These are phyloP conservation scores for Phataginus tricuspis DNA, from an alignment of 2,797 vertebrate species.

Conservation along the genomic window DNA sequence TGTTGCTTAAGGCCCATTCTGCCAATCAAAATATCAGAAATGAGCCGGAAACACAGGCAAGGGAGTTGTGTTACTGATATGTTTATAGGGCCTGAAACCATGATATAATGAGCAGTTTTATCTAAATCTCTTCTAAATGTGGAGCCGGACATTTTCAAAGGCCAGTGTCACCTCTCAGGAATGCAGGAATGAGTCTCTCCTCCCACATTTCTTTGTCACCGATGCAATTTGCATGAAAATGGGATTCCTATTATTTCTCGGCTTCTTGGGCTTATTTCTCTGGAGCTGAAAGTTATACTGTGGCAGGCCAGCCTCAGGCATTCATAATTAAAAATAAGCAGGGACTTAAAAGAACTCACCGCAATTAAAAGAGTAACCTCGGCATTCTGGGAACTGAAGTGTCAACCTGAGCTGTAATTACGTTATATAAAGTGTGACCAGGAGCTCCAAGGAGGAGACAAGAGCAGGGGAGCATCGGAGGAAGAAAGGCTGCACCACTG, in stretches of 20 bases:
- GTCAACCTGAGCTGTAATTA: conserved; percentile 65
- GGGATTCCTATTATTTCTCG: conserved; percentile 38
- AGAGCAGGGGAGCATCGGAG: neutral
- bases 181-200: conserved; percentile 14
- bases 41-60: conserved; percentile 40
- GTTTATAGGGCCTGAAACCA: conserved; percentile 43
- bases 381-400: conserved; percentile 44
- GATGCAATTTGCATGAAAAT: conserved; percentile 71
- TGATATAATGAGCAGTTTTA: conserved; percentile 67
- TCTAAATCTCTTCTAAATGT: conserved; percentile 49
- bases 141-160: conserved; percentile 63
- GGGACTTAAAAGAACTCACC: conserved; percentile 61
- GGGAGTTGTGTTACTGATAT: neutral
- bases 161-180: conserved; percentile 49
- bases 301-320: conserved; percentile 51
- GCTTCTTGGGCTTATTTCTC: conserved; percentile 46
- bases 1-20: conserved; percentile 43
- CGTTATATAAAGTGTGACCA: conserved; percentile 57
- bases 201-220: conserved; percentile 52
- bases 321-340: conserved; percentile 79
- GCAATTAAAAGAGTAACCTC: conserved; percentile 77
- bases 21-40: conserved; percentile 68
- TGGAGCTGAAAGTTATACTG: conserved; percentile 43
- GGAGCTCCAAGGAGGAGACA: conserved; percentile 48
- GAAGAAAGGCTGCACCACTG: neutral